Evolutionary conservation across 2,888 invertebrate genomes (phyloP).

Genomic region (Dromius quadrimaculatus): DNA sequence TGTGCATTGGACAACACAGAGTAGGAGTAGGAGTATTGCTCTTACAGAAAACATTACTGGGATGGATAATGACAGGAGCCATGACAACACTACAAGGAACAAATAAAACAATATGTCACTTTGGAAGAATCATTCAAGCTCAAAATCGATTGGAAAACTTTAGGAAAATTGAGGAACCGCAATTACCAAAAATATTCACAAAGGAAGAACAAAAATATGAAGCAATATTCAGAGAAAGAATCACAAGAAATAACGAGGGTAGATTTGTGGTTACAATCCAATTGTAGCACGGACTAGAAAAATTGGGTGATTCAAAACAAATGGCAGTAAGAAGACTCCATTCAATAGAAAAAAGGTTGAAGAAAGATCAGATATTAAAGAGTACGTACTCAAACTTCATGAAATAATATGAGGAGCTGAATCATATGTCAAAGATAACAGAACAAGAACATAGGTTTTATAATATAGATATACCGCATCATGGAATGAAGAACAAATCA

Average conservation of each 20-base stretch:
- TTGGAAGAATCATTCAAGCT: not conserved
- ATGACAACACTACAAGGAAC: not conserved
- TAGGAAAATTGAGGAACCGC: conserved; percentile 1
- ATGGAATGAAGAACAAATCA: not conserved
- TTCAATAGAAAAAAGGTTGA: not conserved
- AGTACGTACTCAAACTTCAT: not conserved
- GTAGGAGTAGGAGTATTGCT: not conserved
- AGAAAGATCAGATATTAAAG: not conserved
- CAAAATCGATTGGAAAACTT: conserved; percentile 17
- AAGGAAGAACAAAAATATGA: conserved; percentile 25
- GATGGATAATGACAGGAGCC: conserved; percentile 24
- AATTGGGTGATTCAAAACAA: conserved; percentile 5
- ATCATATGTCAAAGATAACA: not conserved
- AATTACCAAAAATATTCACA: not conserved
- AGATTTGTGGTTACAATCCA: conserved; percentile 7
- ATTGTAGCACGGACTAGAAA: not conserved
- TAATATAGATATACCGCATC: not conserved
- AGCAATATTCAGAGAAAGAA: not conserved
- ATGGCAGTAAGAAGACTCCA: not conserved
- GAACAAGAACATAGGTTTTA: not conserved
- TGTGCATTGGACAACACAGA: conserved; percentile 30
- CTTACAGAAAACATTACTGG: conserved; percentile 17
- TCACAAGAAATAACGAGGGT: not conserved
- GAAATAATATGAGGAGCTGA: not conserved
- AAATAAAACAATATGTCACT: not conserved